phyloP scores from a whole-genome alignment of 2,888 invertebrate genomes.

The Mythimna vitellina region DNA sequence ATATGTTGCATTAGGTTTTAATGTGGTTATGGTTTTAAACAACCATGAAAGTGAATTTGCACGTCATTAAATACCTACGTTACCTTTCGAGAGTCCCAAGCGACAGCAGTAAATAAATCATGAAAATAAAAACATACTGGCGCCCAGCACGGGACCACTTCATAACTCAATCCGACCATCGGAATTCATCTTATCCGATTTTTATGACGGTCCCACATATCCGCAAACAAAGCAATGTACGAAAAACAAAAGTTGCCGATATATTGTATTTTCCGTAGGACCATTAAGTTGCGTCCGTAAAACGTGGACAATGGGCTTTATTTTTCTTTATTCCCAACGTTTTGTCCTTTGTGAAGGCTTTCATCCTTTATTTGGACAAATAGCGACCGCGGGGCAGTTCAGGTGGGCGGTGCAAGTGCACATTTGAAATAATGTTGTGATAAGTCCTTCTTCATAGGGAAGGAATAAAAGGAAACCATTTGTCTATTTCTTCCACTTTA shows the following conservation, averaged over 20 bases:
- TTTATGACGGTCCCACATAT: slow-evolving; percentile 49
- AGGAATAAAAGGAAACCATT: slow-evolving; percentile 7
- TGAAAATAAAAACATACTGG: slow-evolving; percentile 55
- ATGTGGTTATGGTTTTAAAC: background rate
- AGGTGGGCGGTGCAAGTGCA: slow-evolving; percentile 40
- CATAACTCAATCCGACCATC: slow-evolving; percentile 46
- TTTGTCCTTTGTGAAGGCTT: slow-evolving; percentile 44
- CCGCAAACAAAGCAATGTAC: slow-evolving; percentile 48
- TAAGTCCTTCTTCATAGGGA: slow-evolving; percentile 15
- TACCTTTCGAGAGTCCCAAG: slow-evolving; percentile 33
- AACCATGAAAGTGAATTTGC: background rate
- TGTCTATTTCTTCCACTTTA: background rate
- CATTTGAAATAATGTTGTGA: slow-evolving; percentile 34
- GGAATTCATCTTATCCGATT: slow-evolving; percentile 44
- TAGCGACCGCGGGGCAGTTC: slow-evolving; percentile 6
- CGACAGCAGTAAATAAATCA: slow-evolving; percentile 53
- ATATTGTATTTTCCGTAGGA: slow-evolving; percentile 41
- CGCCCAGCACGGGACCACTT: slow-evolving; percentile 47
- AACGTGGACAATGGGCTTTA: slow-evolving; percentile 37
- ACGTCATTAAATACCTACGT: background rate
- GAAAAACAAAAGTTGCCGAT: slow-evolving; percentile 52
- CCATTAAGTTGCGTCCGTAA: slow-evolving; percentile 49
- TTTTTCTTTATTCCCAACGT: slow-evolving; percentile 49
- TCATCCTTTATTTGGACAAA: slow-evolving; percentile 47
- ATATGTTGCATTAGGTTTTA: background rate